A percentile compares a stretch with the other conserved stretches of the same genome.
phyloP scores from a whole-genome alignment of 2,797 vertebrate genomes.

The Alcedo atthis region DNA sequence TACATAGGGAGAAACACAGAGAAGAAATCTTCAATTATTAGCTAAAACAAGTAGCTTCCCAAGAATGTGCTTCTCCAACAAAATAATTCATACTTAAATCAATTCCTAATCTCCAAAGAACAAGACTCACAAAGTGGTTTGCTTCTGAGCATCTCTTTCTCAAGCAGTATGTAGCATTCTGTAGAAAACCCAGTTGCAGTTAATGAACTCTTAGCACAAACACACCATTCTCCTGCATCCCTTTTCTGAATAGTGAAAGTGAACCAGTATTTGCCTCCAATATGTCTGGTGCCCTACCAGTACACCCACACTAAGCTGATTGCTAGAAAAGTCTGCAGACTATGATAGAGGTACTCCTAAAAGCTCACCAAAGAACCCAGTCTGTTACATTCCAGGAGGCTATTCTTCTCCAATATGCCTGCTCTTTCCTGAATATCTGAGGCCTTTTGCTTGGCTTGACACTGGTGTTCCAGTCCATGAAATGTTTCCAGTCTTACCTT shows the following conservation, averaged over 20 bases:
- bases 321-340: not conserved
- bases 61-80: not conserved
- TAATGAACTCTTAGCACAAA: not conserved
- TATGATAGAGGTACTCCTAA: not conserved
- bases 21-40: not conserved
- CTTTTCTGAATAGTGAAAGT: not conserved
- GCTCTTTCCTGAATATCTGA: not conserved
- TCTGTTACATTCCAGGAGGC: not conserved
- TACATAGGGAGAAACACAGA: not conserved
- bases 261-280: not conserved
- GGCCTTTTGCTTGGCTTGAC: not conserved
- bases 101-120: not conserved
- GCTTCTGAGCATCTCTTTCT: not conserved
- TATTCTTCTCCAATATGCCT: not conserved
- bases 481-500: slow-evolving; percentile 84
- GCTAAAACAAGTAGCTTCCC: not conserved
- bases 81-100: not conserved
- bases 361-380: not conserved
- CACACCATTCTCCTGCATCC: not conserved
- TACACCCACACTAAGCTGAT: not conserved
- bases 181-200: not conserved
- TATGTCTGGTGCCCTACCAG: not conserved
- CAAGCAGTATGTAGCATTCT: not conserved
- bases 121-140: not conserved
- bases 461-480: not conserved